Percentiles rank a stretch among this genome's conserved stretches.
These are phyloP conservation scores for Enteromius trimaculatus DNA, from an alignment of 2,797 vertebrate genomes.

Conservation along the genomic window DNA sequence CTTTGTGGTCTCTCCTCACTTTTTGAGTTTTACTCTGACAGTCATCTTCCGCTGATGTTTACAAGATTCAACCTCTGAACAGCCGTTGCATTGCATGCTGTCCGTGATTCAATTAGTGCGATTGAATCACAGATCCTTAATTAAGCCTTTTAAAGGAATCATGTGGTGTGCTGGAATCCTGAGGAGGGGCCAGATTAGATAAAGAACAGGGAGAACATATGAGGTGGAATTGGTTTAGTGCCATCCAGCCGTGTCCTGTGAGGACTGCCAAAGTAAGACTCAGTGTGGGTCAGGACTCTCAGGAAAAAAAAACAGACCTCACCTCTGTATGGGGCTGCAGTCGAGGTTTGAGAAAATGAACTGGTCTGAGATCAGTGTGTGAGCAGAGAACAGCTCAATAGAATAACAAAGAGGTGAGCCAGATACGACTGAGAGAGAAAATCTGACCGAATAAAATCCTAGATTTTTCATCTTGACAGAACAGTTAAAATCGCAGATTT, in stretches of 20 bases:
- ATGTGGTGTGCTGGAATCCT: constrained; percentile 75
- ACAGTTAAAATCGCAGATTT: not conserved
- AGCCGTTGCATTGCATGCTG: constrained; percentile 54
- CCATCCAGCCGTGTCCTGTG: constrained; percentile 71
- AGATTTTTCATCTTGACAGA: constrained; percentile 1
- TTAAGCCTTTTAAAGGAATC: constrained; percentile 79
- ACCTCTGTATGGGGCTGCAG: constrained; percentile 48
- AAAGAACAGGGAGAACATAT: constrained; percentile 77
- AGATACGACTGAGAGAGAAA: not conserved
- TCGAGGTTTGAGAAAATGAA: constrained; percentile 3
- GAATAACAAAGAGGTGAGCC: not conserved
- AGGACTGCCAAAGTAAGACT: constrained; percentile 50
- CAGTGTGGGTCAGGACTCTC: constrained; percentile 52
- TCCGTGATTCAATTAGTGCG: constrained; percentile 62
- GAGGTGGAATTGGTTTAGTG: constrained; percentile 80
- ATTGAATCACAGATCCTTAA: constrained; percentile 85
- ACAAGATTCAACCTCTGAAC: constrained; percentile 57
- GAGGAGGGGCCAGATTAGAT: constrained; percentile 78
- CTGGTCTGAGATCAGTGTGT: constrained; percentile 14
- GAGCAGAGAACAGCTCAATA: constrained; percentile 14
- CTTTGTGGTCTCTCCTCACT: constrained; percentile 27
- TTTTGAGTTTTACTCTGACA: constrained; percentile 39
- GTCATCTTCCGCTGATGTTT: constrained; percentile 42
- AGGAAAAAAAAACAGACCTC: constrained; percentile 48
- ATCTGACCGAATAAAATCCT: not conserved